Percentiles rank a stretch among this genome's conserved stretches.
phyloP scores from a whole-genome alignment of 2,113 vertebrate genomes.

The Aldabrachelys gigantea region DNA sequence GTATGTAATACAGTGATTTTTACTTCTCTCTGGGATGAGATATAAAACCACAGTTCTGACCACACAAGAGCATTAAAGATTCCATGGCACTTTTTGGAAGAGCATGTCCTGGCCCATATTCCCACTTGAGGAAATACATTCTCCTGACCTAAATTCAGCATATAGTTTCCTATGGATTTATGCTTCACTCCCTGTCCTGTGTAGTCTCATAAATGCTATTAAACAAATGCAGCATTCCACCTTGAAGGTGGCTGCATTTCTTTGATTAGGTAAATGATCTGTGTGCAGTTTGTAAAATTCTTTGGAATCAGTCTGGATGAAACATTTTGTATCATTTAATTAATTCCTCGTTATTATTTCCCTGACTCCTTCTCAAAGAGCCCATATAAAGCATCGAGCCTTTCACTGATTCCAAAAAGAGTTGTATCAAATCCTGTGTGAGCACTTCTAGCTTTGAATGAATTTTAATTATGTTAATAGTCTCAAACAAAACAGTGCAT shows the following conservation, averaged over 20 bases:
- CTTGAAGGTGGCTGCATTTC: accelerated
- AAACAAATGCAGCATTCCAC: background rate
- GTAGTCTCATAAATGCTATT: background rate
- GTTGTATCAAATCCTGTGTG: accelerated
- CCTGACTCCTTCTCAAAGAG: background rate
- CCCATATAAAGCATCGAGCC: background rate
- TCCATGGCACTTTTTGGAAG: accelerated
- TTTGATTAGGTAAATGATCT: background rate
- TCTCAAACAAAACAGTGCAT: background rate
- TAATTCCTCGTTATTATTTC: accelerated
- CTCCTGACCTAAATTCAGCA: background rate
- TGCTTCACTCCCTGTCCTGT: background rate
- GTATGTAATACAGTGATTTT: background rate
- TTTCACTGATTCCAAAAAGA: background rate
- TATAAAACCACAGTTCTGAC: background rate
- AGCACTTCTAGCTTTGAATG: background rate
- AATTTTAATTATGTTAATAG: background rate
- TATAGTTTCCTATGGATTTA: background rate
- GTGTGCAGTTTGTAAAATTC: background rate
- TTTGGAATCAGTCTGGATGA: background rate
- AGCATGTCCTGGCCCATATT: accelerated
- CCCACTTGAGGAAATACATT: accelerated
- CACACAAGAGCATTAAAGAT: accelerated
- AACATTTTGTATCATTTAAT: background rate
- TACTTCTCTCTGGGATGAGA: background rate